Conservation (phyloP, 2,797 vertebrate genomes). For the Gallinago nigripennis region DNA sequence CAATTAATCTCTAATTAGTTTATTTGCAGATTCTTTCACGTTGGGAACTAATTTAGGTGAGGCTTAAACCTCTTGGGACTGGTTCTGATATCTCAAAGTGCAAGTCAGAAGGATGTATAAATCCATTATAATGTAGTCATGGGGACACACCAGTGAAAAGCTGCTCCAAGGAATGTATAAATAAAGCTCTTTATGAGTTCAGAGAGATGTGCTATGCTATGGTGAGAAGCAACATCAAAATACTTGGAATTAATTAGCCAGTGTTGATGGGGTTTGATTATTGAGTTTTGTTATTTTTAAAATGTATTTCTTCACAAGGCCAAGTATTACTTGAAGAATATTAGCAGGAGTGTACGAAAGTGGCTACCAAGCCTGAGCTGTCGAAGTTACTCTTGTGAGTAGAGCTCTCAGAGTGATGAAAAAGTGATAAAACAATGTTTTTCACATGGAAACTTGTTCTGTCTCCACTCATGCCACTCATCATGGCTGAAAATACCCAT, state of each 20-base stretch:
- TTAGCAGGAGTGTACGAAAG: background rate
- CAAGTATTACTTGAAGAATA: background rate
- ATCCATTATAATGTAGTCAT: background rate
- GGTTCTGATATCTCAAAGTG: conserved; percentile 26
- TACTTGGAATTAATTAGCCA: background rate
- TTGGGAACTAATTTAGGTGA: conserved; percentile 50
- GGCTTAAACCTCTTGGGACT: conserved; percentile 27
- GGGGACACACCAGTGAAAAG: background rate
- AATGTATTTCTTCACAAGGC: background rate
- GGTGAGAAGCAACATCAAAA: background rate
- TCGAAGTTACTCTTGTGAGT: background rate
- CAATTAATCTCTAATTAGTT: conserved; percentile 65
- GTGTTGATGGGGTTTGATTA: background rate
- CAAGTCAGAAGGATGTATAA: background rate
- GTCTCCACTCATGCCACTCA: background rate
- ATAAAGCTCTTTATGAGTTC: conserved; percentile 17
- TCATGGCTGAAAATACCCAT: background rate
- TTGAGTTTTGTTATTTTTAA: background rate
- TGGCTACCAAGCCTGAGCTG: background rate
- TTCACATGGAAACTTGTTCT: background rate
- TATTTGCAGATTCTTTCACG: conserved; percentile 52
- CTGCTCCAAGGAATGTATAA: conserved; percentile 33
- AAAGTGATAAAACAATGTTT: background rate
- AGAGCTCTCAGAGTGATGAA: background rate
- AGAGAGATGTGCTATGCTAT: background rate